Evolutionary conservation across 2,888 invertebrate genomes (phyloP).

Genomic region (Argynnis bischoffii): DNA sequence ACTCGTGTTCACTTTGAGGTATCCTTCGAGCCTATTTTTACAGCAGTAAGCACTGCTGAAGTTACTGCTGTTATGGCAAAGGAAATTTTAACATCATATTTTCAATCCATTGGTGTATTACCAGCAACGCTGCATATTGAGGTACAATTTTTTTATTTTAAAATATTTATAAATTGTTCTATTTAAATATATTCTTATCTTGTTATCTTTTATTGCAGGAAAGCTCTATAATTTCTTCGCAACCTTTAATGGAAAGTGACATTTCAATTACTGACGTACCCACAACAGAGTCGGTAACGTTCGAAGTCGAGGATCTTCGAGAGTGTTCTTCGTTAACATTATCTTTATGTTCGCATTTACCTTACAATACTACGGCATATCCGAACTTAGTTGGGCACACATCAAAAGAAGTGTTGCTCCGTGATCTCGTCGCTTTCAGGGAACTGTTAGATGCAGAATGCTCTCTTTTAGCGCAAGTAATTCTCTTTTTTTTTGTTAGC

Average conservation of each 20-base stretch:
- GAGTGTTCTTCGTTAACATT: constrained; percentile 86
- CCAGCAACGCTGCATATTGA: constrained; percentile 71
- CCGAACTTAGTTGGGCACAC: constrained; percentile 90
- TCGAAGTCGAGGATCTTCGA: constrained; percentile 82
- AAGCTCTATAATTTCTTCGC: constrained; percentile 72
- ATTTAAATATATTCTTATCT: not conserved
- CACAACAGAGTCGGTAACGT: constrained; percentile 65
- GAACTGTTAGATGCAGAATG: constrained; percentile 96
- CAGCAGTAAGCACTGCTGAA: constrained; percentile 85
- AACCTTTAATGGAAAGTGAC: constrained; percentile 68
- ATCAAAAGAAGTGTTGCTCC: constrained; percentile 83
- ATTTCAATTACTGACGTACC: constrained; percentile 63
- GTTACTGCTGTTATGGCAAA: constrained; percentile 85
- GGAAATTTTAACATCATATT: constrained; percentile 79
- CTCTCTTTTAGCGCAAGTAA: constrained; percentile 89
- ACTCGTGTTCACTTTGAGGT: constrained; percentile 93
- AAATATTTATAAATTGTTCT: not conserved
- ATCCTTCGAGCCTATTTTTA: constrained; percentile 90
- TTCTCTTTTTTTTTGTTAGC: constrained; percentile 17
- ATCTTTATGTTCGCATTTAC: constrained; percentile 86
- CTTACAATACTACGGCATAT: constrained; percentile 91
- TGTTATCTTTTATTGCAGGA: constrained; percentile 54
- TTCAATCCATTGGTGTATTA: constrained; percentile 59
- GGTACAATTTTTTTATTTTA: constrained; percentile 46
- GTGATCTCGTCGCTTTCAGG: constrained; percentile 91